Evolutionary conservation across 1,140 invertebrate species (phyloP).

Genomic region (Drusus annulatus): DNA sequence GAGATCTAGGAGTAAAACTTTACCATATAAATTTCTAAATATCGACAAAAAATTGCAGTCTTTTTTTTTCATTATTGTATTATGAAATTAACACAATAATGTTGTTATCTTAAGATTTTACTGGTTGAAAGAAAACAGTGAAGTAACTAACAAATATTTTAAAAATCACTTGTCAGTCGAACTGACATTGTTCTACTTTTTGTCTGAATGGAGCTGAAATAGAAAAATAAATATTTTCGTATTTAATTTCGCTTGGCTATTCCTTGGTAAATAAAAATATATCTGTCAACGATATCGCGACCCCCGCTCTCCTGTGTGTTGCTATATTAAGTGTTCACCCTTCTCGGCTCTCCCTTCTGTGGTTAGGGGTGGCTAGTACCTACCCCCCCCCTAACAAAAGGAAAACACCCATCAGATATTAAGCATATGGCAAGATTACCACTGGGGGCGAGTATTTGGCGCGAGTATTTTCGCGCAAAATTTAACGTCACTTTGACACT

Average conservation of each 20-base stretch:
- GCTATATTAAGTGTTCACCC: constrained; percentile 19
- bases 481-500: constrained; percentile 4
- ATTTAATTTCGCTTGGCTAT: too few species aligned
- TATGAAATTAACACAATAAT: too few species aligned
- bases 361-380: not conserved
- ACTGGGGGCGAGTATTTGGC: constrained; percentile 3
- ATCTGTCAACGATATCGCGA: not conserved
- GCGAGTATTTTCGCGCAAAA: not conserved
- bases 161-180: too few species aligned
- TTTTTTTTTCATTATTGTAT: too few species aligned
- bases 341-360: not conserved
- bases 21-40: too few species aligned
- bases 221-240: not conserved
- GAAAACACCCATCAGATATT: constrained; percentile 36
- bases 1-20: too few species aligned
- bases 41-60: too few species aligned
- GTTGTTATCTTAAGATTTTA: too few species aligned
- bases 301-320: not conserved
- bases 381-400: constrained; percentile 3
- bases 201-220: not conserved
- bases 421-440: constrained; percentile 31
- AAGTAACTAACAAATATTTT: too few species aligned
- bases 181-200: too few species aligned
- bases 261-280: not conserved
- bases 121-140: too few species aligned